Evolutionary conservation across 1,140 invertebrate species (phyloP), one percentile per base, ranked within the genome.

Genomic region (Drosophila nikananu): DNA sequence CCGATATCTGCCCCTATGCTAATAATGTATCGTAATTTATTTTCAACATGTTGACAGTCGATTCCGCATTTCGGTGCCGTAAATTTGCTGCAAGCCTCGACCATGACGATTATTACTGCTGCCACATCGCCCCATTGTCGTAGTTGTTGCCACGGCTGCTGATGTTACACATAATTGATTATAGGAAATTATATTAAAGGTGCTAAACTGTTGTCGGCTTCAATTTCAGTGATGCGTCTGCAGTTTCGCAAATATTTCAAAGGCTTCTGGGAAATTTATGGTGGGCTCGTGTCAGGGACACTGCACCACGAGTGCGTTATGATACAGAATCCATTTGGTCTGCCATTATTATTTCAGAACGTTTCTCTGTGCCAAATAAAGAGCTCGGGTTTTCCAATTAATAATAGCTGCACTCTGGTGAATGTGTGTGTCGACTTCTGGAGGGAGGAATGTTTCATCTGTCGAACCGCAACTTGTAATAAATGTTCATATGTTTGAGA

Each of bases 1-100:
- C 63, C 51, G 54, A 67, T 72, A 71, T 60, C 79, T 60, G 49
- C 41, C 60, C 54, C 72, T 44, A 83, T 86, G 83, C 83, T 87
- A 87, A 86, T 86, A 87, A 86, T 87, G 83, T 87, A 77, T 86
- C 79, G 83, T 80, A 80, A 80, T 87, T 87, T 87, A 86, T 86
- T 86, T 87, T 77, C 76, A 87, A 81, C 82, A 86, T 86, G 83
- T 77, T 86, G 83, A 83, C 83, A 86, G 83, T 71, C 83, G 75
- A 77, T 74, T 71, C 83, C 70, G 71, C 64, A 86, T 80, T 87
- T 68, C 46, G 60, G 74, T 52, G 64, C 73, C 83, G 76, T 83
- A 80, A 83, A 86, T 86, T 86, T 86, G 79, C 76, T 58, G 70
- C 78, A 63, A 79, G 64, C 71, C 71, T 70, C 83, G 46, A 25